Evolutionary conservation across 1,140 invertebrate genomes (phyloP).

Genomic region (Drosophila ironensis): DNA sequence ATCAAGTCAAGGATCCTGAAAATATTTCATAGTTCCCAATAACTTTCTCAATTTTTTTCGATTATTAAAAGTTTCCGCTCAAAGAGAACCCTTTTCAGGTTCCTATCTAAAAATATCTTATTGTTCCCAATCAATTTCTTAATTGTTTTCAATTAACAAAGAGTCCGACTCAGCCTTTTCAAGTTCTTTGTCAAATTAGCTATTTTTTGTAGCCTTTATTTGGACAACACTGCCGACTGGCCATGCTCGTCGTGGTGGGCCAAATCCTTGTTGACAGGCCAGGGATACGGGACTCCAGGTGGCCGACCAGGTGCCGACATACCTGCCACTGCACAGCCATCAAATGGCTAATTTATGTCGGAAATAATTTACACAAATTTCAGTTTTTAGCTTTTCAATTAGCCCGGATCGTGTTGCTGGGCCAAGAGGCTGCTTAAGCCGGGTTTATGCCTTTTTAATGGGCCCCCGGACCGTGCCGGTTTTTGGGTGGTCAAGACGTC

Average conservation of each 20-base stretch:
- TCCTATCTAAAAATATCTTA: too few relatives aligned
- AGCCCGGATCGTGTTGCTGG: constrained; percentile 47
- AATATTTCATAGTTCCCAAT: too few relatives aligned
- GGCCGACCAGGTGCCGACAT: constrained; percentile 9
- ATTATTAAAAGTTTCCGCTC: too few relatives aligned
- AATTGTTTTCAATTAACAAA: too few relatives aligned
- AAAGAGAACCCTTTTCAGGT: too few relatives aligned
- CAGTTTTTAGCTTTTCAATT: constrained; percentile 71
- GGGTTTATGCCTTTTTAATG: constrained; percentile 65
- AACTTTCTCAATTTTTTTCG: too few relatives aligned
- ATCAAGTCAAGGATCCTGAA: too few relatives aligned
- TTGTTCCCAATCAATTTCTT: too few relatives aligned
- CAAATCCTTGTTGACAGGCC: constrained; percentile 60
- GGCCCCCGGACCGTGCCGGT: constrained; percentile 33
- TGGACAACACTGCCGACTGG: neutral
- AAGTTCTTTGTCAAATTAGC: too few relatives aligned
- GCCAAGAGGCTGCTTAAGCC: constrained; percentile 13
- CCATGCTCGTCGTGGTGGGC: too few relatives aligned
- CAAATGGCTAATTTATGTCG: constrained; percentile 65
- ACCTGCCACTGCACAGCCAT: constrained; percentile 37
- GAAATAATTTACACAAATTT: constrained; percentile 78
- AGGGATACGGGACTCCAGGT: neutral
- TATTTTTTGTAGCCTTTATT: too few relatives aligned
- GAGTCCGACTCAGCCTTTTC: too few relatives aligned
- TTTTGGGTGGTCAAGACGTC: constrained; percentile 58